A percentile compares a stretch with the other conserved stretches of the same genome.
These are phyloP conservation scores for Tryphoninae sp. DNA, from an alignment of 2,888 invertebrate genomes.

Conservation along the genomic window DNA sequence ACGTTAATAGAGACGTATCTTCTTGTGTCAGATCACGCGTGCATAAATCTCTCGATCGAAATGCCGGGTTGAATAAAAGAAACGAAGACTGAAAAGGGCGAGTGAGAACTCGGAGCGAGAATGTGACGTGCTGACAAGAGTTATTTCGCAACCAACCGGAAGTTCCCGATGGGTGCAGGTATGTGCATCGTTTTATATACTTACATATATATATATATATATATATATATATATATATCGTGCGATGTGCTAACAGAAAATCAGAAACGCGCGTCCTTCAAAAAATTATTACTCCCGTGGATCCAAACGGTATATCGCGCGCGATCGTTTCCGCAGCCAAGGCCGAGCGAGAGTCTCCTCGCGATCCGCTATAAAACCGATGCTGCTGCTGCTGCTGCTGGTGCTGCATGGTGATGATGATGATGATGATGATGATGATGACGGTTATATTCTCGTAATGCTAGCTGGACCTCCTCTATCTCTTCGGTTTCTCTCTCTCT, in stretches of 20 bases:
- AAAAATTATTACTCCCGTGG: slow-evolving; percentile 56
- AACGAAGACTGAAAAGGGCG: neutral
- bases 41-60: slow-evolving; percentile 10
- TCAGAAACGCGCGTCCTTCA: slow-evolving; percentile 54
- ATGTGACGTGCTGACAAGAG: neutral
- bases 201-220: slow-evolving; percentile 9
- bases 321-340: slow-evolving; percentile 52
- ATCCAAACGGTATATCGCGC: slow-evolving; percentile 59
- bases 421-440: slow-evolving; percentile 30
- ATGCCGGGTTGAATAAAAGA: neutral
- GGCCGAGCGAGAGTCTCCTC: slow-evolving; percentile 56
- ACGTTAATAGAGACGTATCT: neutral
- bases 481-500: slow-evolving; percentile 3
- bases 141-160: slow-evolving; percentile 29
- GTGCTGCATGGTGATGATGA: slow-evolving; percentile 24
- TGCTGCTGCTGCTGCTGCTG: slow-evolving; percentile 30
- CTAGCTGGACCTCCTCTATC: slow-evolving; percentile 47
- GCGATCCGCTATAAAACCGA: slow-evolving; percentile 53
- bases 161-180: slow-evolving; percentile 11
- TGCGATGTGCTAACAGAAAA: slow-evolving; percentile 27
- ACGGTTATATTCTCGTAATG: slow-evolving; percentile 33
- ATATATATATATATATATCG: slow-evolving; percentile 32
- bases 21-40: neutral
- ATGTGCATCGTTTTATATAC: neutral
- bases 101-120: neutral